These are phyloP conservation scores for Drosophila glabriapex DNA, from an alignment of 2,888 invertebrate species.

Conservation along the genomic window DNA sequence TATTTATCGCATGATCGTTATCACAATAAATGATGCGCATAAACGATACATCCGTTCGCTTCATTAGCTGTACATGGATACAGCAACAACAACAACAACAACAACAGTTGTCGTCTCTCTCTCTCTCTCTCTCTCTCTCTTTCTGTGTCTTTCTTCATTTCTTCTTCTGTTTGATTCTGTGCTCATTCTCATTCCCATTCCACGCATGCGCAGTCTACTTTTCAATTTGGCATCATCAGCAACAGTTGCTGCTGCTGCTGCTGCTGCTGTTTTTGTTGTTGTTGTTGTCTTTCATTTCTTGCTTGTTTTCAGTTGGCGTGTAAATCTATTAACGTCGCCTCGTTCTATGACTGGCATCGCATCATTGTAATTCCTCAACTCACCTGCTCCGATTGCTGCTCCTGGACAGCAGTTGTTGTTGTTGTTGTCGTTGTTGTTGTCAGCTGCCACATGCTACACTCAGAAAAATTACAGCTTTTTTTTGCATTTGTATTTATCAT, in stretches of 20 bases:
- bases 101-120: constrained; percentile 23
- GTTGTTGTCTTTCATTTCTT: constrained; percentile 43
- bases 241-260: constrained; percentile 42
- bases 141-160: not conserved
- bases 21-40: constrained; percentile 10
- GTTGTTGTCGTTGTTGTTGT: constrained; percentile 12
- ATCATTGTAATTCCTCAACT: constrained; percentile 77
- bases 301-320: constrained; percentile 73
- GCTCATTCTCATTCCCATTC: constrained; percentile 72
- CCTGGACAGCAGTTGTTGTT: constrained; percentile 27
- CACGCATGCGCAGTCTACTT: constrained; percentile 77
- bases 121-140: constrained; percentile 1
- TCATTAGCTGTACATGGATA: constrained; percentile 66
- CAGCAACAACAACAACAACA: constrained; percentile 33
- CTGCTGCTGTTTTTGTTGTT: constrained; percentile 8
- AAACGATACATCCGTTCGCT: constrained; percentile 51
- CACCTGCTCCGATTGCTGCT: constrained; percentile 49
- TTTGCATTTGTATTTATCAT: not conserved
- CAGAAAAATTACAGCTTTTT: not conserved
- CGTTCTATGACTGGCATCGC: constrained; percentile 76
- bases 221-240: constrained; percentile 79
- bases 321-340: constrained; percentile 79
- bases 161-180: constrained; percentile 47
- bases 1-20: not conserved
- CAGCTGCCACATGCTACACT: constrained; percentile 3